These are phyloP conservation scores for Phoxinus phoxinus DNA, from an alignment of 2,113 vertebrate species.

Conservation along the genomic window DNA sequence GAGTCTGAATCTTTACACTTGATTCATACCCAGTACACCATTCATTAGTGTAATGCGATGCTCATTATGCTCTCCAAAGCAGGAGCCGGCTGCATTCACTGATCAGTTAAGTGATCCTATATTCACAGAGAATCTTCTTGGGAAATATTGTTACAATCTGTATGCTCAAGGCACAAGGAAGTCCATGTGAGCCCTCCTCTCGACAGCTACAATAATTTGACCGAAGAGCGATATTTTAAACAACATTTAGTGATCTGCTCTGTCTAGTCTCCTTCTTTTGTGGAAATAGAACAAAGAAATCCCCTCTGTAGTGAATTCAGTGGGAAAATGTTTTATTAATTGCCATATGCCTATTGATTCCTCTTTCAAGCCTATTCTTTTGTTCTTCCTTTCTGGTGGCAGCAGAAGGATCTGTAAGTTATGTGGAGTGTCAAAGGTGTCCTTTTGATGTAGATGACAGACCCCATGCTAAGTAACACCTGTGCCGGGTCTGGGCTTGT, in stretches of 20 bases:
- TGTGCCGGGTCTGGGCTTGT: conserved; percentile 66
- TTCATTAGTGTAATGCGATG: not conserved
- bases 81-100: not conserved
- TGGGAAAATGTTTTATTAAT: conserved; percentile 94
- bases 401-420: conserved; percentile 94
- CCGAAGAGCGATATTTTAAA: conserved; percentile 49
- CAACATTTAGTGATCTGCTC: conserved; percentile 47
- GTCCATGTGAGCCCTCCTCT: conserved; percentile 37
- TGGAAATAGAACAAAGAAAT: conserved; percentile 74
- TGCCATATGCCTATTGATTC: conserved; percentile 95
- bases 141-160: conserved; percentile 18
- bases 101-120: not conserved
- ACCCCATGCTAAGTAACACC: conserved; percentile 84
- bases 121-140: not conserved
- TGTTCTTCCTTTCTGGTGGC: conserved; percentile 93
- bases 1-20: not conserved
- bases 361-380: conserved; percentile 93
- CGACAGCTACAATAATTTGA: conserved; percentile 45
- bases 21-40: not conserved
- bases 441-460: conserved; percentile 92
- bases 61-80: conserved; percentile 4
- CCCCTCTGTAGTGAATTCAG: conserved; percentile 90
- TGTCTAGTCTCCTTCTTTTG: conserved; percentile 49
- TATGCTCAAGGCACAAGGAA: conserved; percentile 16
- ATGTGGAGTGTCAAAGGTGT: conserved; percentile 94